Percentiles rank a stretch among this genome's conserved stretches.
phyloP scores from a whole-genome alignment of 2,888 invertebrate genomes.

The Drosophila sordidapex region DNA sequence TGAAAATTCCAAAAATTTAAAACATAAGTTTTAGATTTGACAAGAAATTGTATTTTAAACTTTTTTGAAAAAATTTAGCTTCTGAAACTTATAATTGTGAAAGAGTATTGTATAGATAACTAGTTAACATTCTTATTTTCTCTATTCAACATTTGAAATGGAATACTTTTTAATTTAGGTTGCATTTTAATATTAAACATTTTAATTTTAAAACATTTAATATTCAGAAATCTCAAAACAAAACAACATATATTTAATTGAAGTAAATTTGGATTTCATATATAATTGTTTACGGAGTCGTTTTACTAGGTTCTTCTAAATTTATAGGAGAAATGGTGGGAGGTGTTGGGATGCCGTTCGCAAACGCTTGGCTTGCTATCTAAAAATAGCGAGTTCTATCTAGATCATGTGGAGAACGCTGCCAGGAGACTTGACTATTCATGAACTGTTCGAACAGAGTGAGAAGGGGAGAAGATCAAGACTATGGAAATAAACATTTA shows the following conservation, averaged over 20 bases:
- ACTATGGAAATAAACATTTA: neutral
- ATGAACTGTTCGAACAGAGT: conserved; percentile 20
- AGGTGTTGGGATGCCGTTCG: neutral
- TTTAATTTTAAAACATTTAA: too few species aligned
- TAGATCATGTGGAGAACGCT: conserved; percentile 11
- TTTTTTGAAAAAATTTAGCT: neutral
- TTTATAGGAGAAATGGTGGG: conserved; percentile 6
- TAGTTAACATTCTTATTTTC: neutral
- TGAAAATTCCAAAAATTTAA: neutral
- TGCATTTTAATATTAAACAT: neutral
- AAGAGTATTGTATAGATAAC: neutral
- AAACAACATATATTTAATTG: too few species aligned
- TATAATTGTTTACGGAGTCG: too few species aligned
- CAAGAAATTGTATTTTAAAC: neutral
- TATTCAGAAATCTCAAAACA: too few species aligned
- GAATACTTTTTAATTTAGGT: neutral
- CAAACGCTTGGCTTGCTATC: neutral
- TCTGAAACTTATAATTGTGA: neutral
- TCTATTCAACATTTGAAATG: neutral
- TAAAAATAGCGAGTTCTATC: conserved; percentile 30
- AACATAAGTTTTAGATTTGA: neutral
- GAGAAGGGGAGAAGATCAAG: neutral
- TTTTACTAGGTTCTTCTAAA: conserved; percentile 4
- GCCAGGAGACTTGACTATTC: conserved; percentile 32
- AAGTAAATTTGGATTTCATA: too few species aligned